Base-by-base conservation (phyloP, 1,140 invertebrate species). In the Nasonia giraulti region DNA sequence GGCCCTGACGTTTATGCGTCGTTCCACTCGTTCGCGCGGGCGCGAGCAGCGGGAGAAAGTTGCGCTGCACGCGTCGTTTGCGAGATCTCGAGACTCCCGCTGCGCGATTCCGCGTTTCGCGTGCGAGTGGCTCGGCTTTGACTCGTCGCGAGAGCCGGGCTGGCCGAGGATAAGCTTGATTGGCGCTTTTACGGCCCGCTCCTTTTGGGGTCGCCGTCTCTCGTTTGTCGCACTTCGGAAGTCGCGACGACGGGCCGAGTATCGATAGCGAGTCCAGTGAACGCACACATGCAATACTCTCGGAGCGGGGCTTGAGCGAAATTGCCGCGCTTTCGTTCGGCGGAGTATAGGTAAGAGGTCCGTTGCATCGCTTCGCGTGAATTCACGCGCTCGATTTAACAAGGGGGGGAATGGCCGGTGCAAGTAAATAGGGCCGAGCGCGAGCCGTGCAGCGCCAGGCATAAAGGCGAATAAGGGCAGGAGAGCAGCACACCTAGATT, bases 381-480 rank as follows among this genome's bases (percentile, higher is more conserved):
- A 71, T 62, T 73, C 23, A 31, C 83, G 73, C 76, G 69, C 68
- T 55, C 75, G 83, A 84, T 80, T 37, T 69, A 71, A 50, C 55
- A 62, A 40, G 20, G 44, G 73, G 33, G 33, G 33, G 33, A 71
- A n/a, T 10, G 71, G 69, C 27, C 11, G 23, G 31, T 27, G 20
- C 14, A 33, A 50, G 66, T 12, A 71, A 80, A 80, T 76, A 81
- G 40, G 47, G 71, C 50, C 50, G 44, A 17, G 47, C 40, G 44
- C 44, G 44, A 47, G 44, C 44, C 44, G 44, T 12, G 44, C 44
- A 37, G 33, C 33, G 47, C 47, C 47, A 17, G 62, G 31, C 33
- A 80, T 74, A 78, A 75, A 83, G 71, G 37, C 33, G 55, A 73
- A 79, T 66, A 84, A 87, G 71, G 62, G 23, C 55, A 69, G 68